These are phyloP conservation scores for Homalodisca vitripennis DNA, from an alignment of 1,140 invertebrate genomes.

Conservation along the genomic window DNA sequence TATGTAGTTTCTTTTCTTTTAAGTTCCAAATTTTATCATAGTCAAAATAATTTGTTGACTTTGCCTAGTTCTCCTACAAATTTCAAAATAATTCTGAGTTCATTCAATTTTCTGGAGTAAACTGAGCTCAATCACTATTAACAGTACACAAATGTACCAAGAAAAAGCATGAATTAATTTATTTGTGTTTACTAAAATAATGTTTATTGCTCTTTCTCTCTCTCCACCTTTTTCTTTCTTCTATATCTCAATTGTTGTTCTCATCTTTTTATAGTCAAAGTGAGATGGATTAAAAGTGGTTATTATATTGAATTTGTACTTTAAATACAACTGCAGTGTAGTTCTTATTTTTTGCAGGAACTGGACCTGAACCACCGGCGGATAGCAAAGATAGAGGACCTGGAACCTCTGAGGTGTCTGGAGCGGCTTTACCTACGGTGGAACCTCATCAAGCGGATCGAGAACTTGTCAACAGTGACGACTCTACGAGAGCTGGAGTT, in stretches of 20 bases:
- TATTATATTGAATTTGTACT: conserved; percentile 34
- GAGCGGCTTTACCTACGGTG: conserved; percentile 85
- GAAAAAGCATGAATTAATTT: not conserved
- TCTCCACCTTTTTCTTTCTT: not conserved
- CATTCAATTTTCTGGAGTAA: too few relatives aligned
- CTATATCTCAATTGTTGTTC: not conserved
- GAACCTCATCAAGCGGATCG: conserved; percentile 95
- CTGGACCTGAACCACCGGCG: conserved; percentile 87
- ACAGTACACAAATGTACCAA: too few relatives aligned
- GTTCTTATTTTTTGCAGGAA: conserved; percentile 52
- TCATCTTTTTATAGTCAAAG: not conserved
- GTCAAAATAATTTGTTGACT: too few relatives aligned
- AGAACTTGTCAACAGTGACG: conserved; percentile 73
- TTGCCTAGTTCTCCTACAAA: too few relatives aligned
- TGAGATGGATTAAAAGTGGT: too few relatives aligned
- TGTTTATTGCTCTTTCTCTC: not conserved
- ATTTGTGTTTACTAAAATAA: not conserved
- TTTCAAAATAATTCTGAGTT: too few relatives aligned
- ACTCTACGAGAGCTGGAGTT: conserved; percentile 87
- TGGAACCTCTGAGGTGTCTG: conserved; percentile 70
- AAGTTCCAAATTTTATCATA: too few relatives aligned
- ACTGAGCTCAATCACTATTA: too few relatives aligned
- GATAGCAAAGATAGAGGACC: conserved; percentile 63
- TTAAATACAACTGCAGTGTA: conserved; percentile 25
- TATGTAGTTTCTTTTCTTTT: too few relatives aligned